phyloP scores from a whole-genome alignment of 2,797 vertebrate genomes.

The Falco cherrug region DNA sequence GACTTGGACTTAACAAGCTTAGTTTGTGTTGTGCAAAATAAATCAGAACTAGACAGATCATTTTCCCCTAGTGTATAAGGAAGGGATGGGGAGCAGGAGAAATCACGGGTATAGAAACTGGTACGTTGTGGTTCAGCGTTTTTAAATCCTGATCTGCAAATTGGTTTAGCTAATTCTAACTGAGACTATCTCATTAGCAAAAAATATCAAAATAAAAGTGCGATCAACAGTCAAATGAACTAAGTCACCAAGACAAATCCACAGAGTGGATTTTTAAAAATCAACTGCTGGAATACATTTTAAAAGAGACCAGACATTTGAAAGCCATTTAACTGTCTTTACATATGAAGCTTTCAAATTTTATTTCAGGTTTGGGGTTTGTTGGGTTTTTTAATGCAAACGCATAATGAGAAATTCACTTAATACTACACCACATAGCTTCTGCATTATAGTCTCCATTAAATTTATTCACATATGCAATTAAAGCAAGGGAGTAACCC shows the following conservation, averaged over 20 bases:
- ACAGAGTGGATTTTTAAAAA: not conserved
- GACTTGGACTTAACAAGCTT: constrained; percentile 35
- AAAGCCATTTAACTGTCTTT: not conserved
- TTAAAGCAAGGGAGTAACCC: not conserved
- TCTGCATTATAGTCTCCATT: not conserved
- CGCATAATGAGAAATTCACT: not conserved
- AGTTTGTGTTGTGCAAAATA: constrained; percentile 12
- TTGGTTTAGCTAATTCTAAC: not conserved
- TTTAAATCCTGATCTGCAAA: not conserved
- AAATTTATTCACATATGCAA: not conserved
- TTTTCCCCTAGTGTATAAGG: not conserved
- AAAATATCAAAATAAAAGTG: not conserved
- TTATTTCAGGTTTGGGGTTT: not conserved
- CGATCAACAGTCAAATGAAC: not conserved
- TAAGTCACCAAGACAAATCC: not conserved
- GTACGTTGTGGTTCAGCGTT: not conserved
- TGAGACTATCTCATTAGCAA: not conserved
- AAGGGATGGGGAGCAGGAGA: not conserved
- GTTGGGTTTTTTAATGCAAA: not conserved
- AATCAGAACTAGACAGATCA: constrained; percentile 7
- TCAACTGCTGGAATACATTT: not conserved
- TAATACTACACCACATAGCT: not conserved
- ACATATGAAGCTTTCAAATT: not conserved
- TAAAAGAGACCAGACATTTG: not conserved
- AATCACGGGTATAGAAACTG: not conserved